Evolutionary conservation across 2,113 vertebrate species (phyloP).

Genomic region (Coturnix japonica): DNA sequence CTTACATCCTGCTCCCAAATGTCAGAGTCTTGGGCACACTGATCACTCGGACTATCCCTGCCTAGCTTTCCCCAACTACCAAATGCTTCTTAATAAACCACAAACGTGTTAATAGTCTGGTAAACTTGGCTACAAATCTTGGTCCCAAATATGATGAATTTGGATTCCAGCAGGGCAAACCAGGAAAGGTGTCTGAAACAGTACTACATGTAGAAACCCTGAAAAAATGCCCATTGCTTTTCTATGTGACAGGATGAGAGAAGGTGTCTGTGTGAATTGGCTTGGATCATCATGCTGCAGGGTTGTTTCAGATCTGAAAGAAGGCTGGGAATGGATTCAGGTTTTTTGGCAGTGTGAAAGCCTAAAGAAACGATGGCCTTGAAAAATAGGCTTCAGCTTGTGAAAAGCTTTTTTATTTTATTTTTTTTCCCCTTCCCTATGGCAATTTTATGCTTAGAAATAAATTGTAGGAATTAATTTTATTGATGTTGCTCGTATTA

Average conservation of each 20-base stretch:
- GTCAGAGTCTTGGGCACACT: too few species aligned
- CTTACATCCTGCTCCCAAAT: not conserved
- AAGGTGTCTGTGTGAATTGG: not conserved
- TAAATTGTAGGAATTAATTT: not conserved
- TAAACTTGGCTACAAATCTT: not conserved
- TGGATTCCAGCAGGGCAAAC: not conserved
- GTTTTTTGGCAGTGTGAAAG: rapidly evolving
- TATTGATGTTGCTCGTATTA: not conserved
- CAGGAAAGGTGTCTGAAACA: not conserved
- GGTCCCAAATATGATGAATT: not conserved
- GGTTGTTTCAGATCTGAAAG: not conserved
- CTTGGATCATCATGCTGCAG: not conserved
- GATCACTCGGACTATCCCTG: too few species aligned
- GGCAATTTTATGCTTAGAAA: not conserved
- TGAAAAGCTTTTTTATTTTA: not conserved
- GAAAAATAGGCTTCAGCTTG: not conserved
- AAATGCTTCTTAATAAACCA: not conserved
- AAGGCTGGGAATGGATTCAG: not conserved
- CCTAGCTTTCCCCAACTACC: not conserved
- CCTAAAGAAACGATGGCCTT: rapidly evolving
- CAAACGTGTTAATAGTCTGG: not conserved
- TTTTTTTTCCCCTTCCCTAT: not conserved
- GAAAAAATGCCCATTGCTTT: not conserved
- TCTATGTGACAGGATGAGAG: not conserved
- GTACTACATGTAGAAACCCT: not conserved